Base-by-base conservation (phyloP, 1,140 invertebrate genomes). In the Goniozus legneri region DNA sequence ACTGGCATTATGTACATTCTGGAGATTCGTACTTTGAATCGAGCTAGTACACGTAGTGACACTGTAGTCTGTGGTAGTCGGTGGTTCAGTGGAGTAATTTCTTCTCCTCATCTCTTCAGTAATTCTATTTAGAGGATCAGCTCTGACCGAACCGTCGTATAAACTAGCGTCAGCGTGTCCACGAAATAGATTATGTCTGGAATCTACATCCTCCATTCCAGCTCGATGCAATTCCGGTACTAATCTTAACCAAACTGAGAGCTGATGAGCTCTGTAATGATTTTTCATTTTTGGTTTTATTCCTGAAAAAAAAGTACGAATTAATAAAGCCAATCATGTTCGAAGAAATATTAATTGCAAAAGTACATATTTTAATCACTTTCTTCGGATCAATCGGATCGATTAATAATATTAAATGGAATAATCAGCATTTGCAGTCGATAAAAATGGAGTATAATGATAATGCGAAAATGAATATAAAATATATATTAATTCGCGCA, bases 171-270 rank as follows among this genome's bases (percentile, higher is more conserved):
- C 88, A 52, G 88, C 85, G 71, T 91, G 86, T 73, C 87, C 87
- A 34, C 84, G 79, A 69, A 92, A 91, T 32, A 91, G 79, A 74
- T 91, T 91, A 74, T 92, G 89, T 47, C 84, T 79, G 10, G 87
- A 84, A 45, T 87, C 85, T 14, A 89, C 88, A 69, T 91, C 88
- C 58, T 91, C 88, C 86, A 91, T 91, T 12, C 90, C 90, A 0
- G 88, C 87, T 32, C 87, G 77, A 73, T 97, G 92, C 12, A 97
- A 80, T 69, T 95, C 92, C 0, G 95, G 95, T 34, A 98, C 90
- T 7, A 97, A 80, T 30, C 92, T 84, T 10, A 93, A 75, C 95
- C 95, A 97, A 35, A 97, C 91, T 3, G 92, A 95, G 15, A 96
- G 77, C 64, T 95, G 92, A 74, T 94, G 91, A 10, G 92, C 92